These are phyloP conservation scores for Papilio polyxenes DNA, from an alignment of 1,140 invertebrate genomes.

Conservation along the genomic window DNA sequence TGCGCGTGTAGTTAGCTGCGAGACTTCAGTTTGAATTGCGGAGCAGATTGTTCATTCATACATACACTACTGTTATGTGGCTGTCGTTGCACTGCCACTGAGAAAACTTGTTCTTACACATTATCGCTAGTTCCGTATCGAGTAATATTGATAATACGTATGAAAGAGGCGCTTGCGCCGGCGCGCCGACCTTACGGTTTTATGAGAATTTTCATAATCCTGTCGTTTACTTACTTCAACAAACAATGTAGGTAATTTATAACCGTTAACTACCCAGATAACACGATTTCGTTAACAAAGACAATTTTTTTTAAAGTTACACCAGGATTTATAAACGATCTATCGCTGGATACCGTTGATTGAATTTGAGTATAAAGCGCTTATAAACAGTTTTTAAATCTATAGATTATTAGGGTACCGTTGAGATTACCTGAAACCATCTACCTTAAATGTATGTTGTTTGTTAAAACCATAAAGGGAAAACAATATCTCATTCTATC, in stretches of 20 bases:
- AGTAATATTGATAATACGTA: constrained; percentile 14
- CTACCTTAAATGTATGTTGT: not conserved
- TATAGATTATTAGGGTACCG: constrained; percentile 22
- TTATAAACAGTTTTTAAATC: constrained; percentile 34
- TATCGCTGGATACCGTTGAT: constrained; percentile 11
- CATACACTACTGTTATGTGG: constrained; percentile 39
- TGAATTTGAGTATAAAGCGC: constrained; percentile 10
- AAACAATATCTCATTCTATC: not conserved
- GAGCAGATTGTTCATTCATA: constrained; percentile 33
- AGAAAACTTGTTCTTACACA: constrained; percentile 41
- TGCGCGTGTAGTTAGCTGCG: constrained; percentile 43
- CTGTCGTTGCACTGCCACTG: not conserved
- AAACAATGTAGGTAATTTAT: not conserved
- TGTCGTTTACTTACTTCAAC: not conserved
- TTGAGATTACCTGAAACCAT: not conserved
- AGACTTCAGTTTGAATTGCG: constrained; percentile 47
- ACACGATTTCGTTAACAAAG: not conserved
- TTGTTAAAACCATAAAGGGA: not conserved
- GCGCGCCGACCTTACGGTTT: not conserved
- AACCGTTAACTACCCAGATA: not conserved
- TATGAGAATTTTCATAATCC: not conserved
- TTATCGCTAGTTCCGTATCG: not conserved
- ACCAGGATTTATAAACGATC: constrained; percentile 1
- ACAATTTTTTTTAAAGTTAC: not conserved
- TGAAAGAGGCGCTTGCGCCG: constrained; percentile 7